Base-by-base conservation (phyloP, 2,797 vertebrate species). In the Vultur gryphus region DNA sequence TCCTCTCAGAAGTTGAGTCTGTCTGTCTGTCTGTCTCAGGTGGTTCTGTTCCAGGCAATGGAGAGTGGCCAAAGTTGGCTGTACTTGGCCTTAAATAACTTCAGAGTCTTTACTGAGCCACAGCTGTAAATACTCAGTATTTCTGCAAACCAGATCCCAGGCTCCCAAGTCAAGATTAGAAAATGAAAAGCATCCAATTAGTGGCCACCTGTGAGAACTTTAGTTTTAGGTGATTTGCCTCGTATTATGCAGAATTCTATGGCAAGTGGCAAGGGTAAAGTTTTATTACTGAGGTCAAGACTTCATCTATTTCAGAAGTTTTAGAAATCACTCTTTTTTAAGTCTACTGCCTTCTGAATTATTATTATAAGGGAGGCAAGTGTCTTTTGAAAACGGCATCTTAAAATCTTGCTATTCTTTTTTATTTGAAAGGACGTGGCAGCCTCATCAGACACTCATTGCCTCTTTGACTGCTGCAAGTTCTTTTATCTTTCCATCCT, bases 401-500 rank as follows among this genome's bases (percentile, higher is more conserved):
- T 86, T 90, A 62, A 94, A 93, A 73, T 76, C 65, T 66, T 81
- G 18, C 14, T 84, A 15, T 82, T 90, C 29, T n/a, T 70, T 77
- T 85, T 41, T 59, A 18, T 93, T 89, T 87, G 71, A 84, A 84
- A 84, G 67, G 58, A 61, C 1, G 3, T 55, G 52, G 23, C 76
- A 59, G 88, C 66, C 48, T 92, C 67, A 70, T 89, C 85, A 94
- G 65, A 75, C 4, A 15, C 29, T 69, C 72, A 23, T 9, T 91
- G 41, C 73, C 55, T 88, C 59, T 94, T 89, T 93, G 84, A 78
- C 65, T 89, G n/a, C 80, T 76, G 49, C 39, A 76, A 43, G 16
- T 84, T 92, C 84, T 91, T 96, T 94, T 87, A 58, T 83, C 76
- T 95, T 93, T 90, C 80, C 37, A 33, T 86, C 52, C 13, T 61